phyloP scores from a whole-genome alignment of 92 coral and sea anemone species.

The Siderastrea radians region DNA sequence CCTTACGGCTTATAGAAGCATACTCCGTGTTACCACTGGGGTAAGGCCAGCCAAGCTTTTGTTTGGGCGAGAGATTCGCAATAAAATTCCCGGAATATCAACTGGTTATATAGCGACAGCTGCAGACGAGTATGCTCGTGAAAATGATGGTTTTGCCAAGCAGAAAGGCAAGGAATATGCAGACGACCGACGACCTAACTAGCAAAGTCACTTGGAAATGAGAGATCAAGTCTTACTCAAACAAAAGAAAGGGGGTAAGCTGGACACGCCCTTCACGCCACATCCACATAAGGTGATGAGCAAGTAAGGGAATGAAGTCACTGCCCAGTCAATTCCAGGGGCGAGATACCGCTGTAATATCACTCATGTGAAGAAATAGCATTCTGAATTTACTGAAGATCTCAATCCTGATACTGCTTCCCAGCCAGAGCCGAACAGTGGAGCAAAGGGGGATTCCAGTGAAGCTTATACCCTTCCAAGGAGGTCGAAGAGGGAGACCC shows the following conservation, averaged over 20 bases:
- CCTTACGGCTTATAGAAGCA: conserved; percentile 6
- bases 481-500: neutral
- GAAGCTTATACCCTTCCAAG: neutral
- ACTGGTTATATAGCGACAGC: neutral
- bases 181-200: neutral
- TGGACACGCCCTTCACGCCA: conserved; percentile 14
- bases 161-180: neutral
- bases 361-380: neutral
- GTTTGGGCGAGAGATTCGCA: neutral
- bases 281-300: neutral
- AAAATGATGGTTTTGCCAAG: neutral
- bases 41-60: neutral
- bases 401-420: neutral
- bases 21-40: neutral
- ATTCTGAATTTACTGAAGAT: neutral
- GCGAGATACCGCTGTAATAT: neutral
- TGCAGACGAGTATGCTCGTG: neutral
- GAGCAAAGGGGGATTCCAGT: neutral
- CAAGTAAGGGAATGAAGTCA: neutral
- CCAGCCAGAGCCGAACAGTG: neutral
- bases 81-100: neutral
- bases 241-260: conserved; percentile 52
- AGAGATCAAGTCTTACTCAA: conserved; percentile 8
- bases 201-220: neutral
- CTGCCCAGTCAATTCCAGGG: neutral